Conservation (phyloP, 92 coral and sea anemone genomes). For the Porites divaricata region DNA sequence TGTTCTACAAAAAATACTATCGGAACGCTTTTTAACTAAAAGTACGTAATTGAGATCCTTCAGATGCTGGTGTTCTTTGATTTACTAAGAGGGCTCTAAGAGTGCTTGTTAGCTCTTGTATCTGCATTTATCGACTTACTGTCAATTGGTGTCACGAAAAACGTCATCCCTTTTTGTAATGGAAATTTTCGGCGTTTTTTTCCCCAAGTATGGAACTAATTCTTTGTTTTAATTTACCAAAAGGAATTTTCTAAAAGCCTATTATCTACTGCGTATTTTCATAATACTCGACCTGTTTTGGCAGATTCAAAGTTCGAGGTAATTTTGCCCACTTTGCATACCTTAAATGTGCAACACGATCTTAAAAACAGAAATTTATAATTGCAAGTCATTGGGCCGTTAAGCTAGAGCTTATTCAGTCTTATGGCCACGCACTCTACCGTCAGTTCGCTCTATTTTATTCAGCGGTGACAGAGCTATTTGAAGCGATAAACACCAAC, state of each 20-base stretch:
- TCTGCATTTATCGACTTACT: conserved; percentile 29
- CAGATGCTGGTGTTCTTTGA: background rate
- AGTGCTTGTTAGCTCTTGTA: conserved; percentile 14
- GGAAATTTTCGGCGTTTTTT: conserved; percentile 26
- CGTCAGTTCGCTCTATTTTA: background rate
- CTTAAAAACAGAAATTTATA: background rate
- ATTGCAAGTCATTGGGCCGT: background rate
- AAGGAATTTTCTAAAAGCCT: conserved; percentile 42
- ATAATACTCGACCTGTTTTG: conserved; percentile 37
- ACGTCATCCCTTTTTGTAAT: conserved; percentile 30
- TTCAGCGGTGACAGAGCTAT: conserved; percentile 11
- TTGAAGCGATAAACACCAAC: background rate
- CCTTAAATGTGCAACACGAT: conserved; percentile 36
- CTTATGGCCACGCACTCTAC: too few relatives aligned
- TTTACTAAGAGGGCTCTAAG: background rate
- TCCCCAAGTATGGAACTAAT: conserved; percentile 16
- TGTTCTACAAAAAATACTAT: background rate
- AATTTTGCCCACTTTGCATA: conserved; percentile 31
- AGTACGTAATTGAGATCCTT: conserved; percentile 4
- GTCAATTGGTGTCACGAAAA: conserved; percentile 24
- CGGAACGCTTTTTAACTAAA: background rate
- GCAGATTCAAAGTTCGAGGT: conserved; percentile 42
- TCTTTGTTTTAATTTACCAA: conserved; percentile 18
- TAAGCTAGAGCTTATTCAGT: too few relatives aligned
- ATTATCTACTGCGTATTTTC: conserved; percentile 44